These are phyloP conservation scores for Otis tarda DNA, from an alignment of 2,113 vertebrate species.

Conservation along the genomic window DNA sequence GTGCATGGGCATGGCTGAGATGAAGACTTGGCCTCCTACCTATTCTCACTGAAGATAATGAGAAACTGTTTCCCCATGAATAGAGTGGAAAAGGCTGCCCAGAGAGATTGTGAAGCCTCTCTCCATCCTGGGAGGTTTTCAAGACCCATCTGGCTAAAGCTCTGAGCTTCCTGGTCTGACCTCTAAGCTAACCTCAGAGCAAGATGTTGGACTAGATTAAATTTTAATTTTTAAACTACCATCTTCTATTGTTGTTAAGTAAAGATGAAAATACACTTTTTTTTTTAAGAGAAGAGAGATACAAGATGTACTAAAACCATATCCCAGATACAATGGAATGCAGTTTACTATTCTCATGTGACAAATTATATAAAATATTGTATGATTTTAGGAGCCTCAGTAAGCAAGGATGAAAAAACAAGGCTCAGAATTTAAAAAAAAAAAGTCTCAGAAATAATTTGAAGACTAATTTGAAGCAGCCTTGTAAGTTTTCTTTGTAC, in stretches of 20 bases:
- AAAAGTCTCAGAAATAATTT: not conserved
- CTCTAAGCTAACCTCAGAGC: not conserved
- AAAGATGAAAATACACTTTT: not conserved
- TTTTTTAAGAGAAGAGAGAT: not conserved
- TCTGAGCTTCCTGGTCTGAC: not conserved
- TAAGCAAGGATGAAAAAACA: not conserved
- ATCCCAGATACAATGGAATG: rapidly evolving
- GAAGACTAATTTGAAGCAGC: not conserved
- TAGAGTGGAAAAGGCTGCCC: not conserved
- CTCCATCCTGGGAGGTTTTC: not conserved
- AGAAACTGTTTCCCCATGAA: not conserved
- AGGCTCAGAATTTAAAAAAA: not conserved
- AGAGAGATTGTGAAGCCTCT: not conserved
- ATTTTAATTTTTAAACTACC: not conserved
- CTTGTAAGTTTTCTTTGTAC: not conserved
- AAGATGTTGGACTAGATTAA: not conserved
- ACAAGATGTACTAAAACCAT: not conserved
- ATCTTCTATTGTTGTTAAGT: not conserved
- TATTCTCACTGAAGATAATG: not conserved
- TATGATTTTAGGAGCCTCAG: not conserved
- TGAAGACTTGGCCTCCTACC: not conserved
- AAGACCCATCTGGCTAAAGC: not conserved
- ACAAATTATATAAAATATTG: not conserved
- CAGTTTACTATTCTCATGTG: not conserved
- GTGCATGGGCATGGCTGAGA: not conserved